Base-by-base conservation (phyloP, 1,140 invertebrate species). In the Belonocnema kinseyi region DNA sequence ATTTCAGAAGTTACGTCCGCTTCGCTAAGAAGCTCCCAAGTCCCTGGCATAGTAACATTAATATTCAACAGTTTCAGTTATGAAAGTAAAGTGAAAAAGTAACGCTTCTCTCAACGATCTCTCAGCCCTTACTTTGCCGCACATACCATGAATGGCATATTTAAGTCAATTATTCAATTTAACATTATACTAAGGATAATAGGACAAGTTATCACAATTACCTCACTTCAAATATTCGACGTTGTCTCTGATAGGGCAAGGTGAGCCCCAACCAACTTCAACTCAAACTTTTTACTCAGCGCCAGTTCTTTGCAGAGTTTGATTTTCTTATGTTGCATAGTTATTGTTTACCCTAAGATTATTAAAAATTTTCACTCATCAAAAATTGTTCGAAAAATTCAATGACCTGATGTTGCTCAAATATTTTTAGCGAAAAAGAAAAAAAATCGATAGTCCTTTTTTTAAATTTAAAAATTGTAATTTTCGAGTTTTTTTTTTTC, bases 11-110 rank as follows among this genome's bases (percentile, higher is more conserved):
- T 77, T 50, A 73, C 52, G 70, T 77, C 56, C 73, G 58, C 73
- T 73, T 73, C 66, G 83, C 83, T 87, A 86, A 86, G 83, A 83
- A 87, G 86, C 84, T 86, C 74, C 77, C 77, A 79, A 82, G 82
- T 82, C 79, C 79, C 82, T 82, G 78, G 82, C 84, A 82, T 80
- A 80, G 83, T 83, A 82, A 80, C 89, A 90, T 90, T 89, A 90
- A 90, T 90, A 90, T 90, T 90, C 88, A 90, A 89, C 88, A 82
- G 84, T 88, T 87, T 88, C 87, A 88, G 89, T 89, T 90, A 90
- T 90, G 88, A 90, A 89, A 89, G 88, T 89, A 89, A 90, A 90
- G 88, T 90, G 89, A 90, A 90, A 90, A 90, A 90, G 87, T 90
- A 89, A 89, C 87, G 85, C 83, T 80, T 71, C 73, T 75, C 75